Percentiles rank a stretch among this genome's conserved stretches.
Conservation (phyloP, 2,888 invertebrate genomes). For the Gastracanthus pulcherrimus region DNA sequence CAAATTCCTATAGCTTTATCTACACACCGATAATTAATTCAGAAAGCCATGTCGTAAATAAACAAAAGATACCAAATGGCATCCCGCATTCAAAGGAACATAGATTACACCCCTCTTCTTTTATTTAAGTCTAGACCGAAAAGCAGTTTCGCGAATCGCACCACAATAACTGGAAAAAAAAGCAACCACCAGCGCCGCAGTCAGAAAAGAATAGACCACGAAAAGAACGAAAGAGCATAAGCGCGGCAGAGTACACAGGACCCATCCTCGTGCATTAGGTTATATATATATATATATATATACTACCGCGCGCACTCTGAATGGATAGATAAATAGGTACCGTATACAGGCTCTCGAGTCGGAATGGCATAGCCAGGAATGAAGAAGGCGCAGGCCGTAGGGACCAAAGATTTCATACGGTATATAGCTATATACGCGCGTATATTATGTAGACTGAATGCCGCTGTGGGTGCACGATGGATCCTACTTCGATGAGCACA, state of each 20-base stretch:
- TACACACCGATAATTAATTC: slow-evolving; percentile 2
- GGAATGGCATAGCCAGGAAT: not conserved
- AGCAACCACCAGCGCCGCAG: not conserved
- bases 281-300: not conserved
- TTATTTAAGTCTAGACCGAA: not conserved
- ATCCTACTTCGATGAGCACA: not conserved
- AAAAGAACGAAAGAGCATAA: not conserved
- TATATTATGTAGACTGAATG: no score
- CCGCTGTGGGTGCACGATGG: not conserved
- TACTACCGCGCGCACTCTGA: not conserved
- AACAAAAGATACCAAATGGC: not conserved
- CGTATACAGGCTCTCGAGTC: not conserved
- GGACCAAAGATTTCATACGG: not conserved
- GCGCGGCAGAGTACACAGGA: slow-evolving; percentile 5
- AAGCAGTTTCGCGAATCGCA: not conserved
- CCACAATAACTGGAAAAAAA: not conserved
- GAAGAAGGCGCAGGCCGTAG: not conserved
- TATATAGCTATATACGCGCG: not conserved
- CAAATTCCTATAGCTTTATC: no score
- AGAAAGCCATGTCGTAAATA: not conserved
- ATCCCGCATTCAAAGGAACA: not conserved
- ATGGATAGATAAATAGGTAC: slow-evolving; percentile 19
- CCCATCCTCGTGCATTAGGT: slow-evolving; percentile 3
- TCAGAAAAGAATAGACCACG: no score
- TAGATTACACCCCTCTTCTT: not conserved